Evolutionary conservation across 2,797 vertebrate genomes (phyloP).

Genomic region (Lutra lutra): DNA sequence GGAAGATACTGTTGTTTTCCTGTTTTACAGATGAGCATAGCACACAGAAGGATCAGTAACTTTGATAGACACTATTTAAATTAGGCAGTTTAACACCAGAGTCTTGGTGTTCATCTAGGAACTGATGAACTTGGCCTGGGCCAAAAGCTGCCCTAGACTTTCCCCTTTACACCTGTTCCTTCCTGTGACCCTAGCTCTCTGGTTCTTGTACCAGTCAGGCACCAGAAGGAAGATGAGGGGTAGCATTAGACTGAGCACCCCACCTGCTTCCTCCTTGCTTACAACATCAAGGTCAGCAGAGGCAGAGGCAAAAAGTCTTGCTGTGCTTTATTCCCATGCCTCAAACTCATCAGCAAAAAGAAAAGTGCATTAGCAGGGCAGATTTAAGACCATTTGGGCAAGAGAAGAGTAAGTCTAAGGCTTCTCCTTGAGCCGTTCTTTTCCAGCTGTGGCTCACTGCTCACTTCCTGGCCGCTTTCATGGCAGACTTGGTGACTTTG

Average conservation of each 20-base stretch:
- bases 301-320: background rate
- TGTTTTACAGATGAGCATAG: background rate
- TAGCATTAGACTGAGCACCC: background rate
- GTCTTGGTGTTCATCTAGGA: background rate
- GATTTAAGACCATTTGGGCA: background rate
- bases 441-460: background rate
- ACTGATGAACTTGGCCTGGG: background rate
- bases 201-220: background rate
- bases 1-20: background rate
- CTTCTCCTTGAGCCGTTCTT: background rate
- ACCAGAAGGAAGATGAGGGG: background rate
- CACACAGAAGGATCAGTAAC: background rate
- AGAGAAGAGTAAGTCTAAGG: background rate
- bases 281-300: background rate
- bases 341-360: background rate
- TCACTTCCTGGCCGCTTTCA: slow-evolving; percentile 89
- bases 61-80: background rate
- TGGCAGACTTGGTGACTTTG: slow-evolving; percentile 89
- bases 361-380: background rate
- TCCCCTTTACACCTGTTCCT: background rate
- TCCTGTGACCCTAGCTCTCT: background rate
- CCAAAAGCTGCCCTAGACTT: background rate
- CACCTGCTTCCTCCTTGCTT: background rate
- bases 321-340: background rate
- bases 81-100: background rate